Base-by-base conservation (phyloP, 2,888 invertebrate genomes). In the Formica aserva region DNA sequence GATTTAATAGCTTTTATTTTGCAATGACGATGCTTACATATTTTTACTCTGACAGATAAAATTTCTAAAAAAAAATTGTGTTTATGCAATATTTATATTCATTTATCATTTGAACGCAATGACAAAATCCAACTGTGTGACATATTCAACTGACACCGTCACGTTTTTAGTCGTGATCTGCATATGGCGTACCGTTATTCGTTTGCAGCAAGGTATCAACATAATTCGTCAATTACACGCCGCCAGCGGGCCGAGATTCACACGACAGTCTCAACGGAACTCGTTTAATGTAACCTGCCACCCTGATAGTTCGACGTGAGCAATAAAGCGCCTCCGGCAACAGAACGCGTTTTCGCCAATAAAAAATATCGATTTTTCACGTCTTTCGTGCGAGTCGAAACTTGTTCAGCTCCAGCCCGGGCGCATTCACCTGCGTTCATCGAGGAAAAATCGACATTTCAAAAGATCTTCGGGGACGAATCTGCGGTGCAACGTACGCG, bases 371-470 rank as follows among this genome's bases (percentile, higher is more conserved):
- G 90, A 89, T 90, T 86, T 86, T 87, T 83, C 84, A 57, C 35
- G 52, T 71, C 75, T 82, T 74, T 22, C 85, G 80, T 83, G 88
- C 88, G 57, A 78, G 87, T 85, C 87, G 84, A 85, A 88, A 92
- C 90, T 92, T 92, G 92, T 92, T 88, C 81, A 45, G 32, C 32
- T 60, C 45, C 45, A 26, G 72, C 57, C 78, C 29, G 18, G 26
- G 18, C 60, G 60, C 87, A 91, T 91, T 92, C 92, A 92, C 93
- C 93, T 92, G 92, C 92, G 86, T 84, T 86, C 76, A 89, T 86
- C 86, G 77, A 91, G 90, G 91, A 91, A 92, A 92, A 92, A 87
- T 91, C 85, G 86, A 87, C 83, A 86, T 69, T 85, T 88, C 87
- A 89, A 89, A 88, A 82, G 85, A 85, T 67, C 75, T n/a, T 5